Base-by-base conservation (phyloP, 2,797 vertebrate species). In the Rhodeus uyekii region DNA sequence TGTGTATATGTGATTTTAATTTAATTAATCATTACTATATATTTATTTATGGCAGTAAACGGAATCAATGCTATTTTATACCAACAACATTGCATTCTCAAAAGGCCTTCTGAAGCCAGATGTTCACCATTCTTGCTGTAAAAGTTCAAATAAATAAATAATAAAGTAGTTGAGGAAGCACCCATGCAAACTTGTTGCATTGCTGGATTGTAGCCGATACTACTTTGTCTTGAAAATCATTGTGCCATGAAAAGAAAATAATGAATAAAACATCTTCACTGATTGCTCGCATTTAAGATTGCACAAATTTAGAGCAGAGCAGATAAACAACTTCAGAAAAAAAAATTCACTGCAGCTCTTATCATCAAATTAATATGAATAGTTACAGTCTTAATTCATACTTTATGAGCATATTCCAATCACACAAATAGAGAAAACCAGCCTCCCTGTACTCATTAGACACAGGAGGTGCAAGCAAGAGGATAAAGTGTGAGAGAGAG, bases 391-490 rank as follows among this genome's bases (percentile, higher is more conserved):
- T 32, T 65, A 78, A 65, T 64, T 67, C 42, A 83, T 72, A 24
- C 14, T 42, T 2, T 0, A 76, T 19, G 14, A 4, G 29, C 60
- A n/a, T 36, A 19, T 63, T 34, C n/a, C 61, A 65, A 50, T 29
- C 8, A 27, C n/a, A 61, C 76, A 67, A 76, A 78, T 48, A 77
- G 72, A 74, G 53, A 14, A 72, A 34, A 73, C 68, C 74, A 63
- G 34, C 39, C 58, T 82, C 84, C 27, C 22, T 68, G 34, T 12
- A 44, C 39, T 36, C 4, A 13, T 4, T 46, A 14, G 32, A 81
- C 61, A 16, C 74, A 61, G 67, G 74, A 78, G 67, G 18, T 67
- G 44, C n/a, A 65, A 83, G 39, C 48, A 82, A 55, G 64, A 58
- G 10, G 27, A n/a, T n/a, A n/a, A n/a, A n/a, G 50, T 67, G 48